Percentiles rank a stretch among this genome's conserved stretches.
These are phyloP conservation scores for Telmatherina bonti DNA, from an alignment of 2,797 vertebrate species.

Conservation along the genomic window DNA sequence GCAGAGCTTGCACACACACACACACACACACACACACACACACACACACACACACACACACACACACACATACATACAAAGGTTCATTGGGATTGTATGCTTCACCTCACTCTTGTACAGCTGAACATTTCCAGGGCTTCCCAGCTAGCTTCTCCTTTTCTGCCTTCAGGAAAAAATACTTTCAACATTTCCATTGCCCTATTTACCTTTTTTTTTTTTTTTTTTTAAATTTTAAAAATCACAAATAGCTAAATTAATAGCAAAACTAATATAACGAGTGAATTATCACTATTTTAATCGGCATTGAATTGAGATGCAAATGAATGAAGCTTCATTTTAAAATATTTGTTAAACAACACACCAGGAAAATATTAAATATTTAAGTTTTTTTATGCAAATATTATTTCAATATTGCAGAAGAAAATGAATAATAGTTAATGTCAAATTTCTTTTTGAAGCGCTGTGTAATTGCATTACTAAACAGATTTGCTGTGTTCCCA, in stretches of 20 bases:
- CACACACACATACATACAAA: conserved; percentile 25
- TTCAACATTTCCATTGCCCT: conserved; percentile 10
- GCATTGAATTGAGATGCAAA: conserved; percentile 22
- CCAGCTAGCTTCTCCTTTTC: conserved; percentile 58
- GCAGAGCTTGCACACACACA: conserved; percentile 54
- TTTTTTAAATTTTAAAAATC: neutral
- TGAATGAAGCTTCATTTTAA: conserved; percentile 45
- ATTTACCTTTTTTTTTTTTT: neutral
- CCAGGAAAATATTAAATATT: conserved; percentile 61
- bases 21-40: conserved; percentile 34
- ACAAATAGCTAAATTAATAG: conserved; percentile 14
- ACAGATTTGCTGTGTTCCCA: conserved; percentile 67
- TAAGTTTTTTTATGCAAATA: conserved; percentile 69
- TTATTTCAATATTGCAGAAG: conserved; percentile 67
- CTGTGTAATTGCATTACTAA: conserved; percentile 69
- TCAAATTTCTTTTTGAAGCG: conserved; percentile 63
- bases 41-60: too few relatives aligned
- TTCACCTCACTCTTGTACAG: conserved; percentile 75
- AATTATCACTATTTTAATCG: conserved; percentile 46
- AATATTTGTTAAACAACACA: conserved; percentile 48
- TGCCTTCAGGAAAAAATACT: conserved; percentile 54
- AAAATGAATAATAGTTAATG: conserved; percentile 69
- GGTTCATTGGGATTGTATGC: conserved; percentile 77
- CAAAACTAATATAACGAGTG: conserved; percentile 27
- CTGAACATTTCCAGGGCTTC: conserved; percentile 67